Base-by-base conservation (phyloP, 2,113 vertebrate species). In the Thalassarche chlororhynchos region DNA sequence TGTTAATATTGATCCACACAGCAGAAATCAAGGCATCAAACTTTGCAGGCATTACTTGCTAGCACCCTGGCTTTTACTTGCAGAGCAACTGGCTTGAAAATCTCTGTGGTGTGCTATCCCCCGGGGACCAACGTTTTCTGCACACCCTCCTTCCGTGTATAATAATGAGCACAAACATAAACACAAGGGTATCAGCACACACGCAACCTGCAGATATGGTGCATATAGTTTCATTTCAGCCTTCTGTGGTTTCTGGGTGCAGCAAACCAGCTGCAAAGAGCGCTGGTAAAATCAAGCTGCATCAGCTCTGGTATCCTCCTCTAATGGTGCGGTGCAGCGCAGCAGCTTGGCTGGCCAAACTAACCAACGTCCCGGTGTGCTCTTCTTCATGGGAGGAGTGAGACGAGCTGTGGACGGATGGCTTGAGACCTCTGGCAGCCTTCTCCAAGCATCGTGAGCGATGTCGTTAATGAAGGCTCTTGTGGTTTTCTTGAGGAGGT, bases 11-110 rank as follows among this genome's bases (percentile, higher is more conserved):
- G 94, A 97, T 91, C 91, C 46, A 58, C 72, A 20, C 47, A 69
- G 75, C 77, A 95, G 89, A 97, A 94, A 97, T 93, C 96, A 83
- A 97, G 91, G 84, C 80, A 86, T 94, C 79, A 94, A 31, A 87
- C 25, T 94, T 87, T n/a, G 21, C 55, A 83, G 76, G 40, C 64
- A 15, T 80, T 86, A 26, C 82, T 83, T 87, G 34, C 38, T 42
- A 36, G 66, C 77, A 54, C 38, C n/a, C 34, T 87, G 66, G 1
- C 2, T 82, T 80, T 77, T 49, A 13, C 42, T 58, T 87, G 72
- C 40, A 62, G 80, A 83, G 68, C 47, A 76, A 29, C 17, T 0
- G 0, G 19, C 51, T 75, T 66, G 40, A 49, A 81, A 91, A 90
- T 68, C 9, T 2, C 38, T 66, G 6, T 2, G 4, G 12, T 3